phyloP scores from a whole-genome alignment of 1,140 invertebrate species.

The Conus betulinus region DNA sequence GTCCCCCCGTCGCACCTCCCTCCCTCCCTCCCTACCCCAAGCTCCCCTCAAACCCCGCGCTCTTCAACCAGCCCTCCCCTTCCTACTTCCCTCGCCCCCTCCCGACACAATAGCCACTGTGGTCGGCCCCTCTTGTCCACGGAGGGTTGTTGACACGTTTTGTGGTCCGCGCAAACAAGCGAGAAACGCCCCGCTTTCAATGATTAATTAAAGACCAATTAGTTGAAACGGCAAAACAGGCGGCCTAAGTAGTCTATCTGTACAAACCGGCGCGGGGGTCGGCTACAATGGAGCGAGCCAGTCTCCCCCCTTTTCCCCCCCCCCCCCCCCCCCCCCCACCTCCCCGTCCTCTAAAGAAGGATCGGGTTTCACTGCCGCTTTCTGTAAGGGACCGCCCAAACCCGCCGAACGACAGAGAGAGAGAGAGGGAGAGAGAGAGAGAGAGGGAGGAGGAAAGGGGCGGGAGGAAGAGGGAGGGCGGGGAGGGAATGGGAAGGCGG shows the following conservation, averaged over 20 bases:
- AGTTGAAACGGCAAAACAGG: constrained; percentile 34
- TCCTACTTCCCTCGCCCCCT: not conserved
- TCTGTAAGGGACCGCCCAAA: not conserved
- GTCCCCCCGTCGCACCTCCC: not conserved
- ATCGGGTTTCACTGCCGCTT: not conserved
- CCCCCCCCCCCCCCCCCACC: no score
- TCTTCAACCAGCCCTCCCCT: no score
- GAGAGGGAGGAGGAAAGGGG: no score
- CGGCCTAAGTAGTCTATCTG: constrained; percentile 26
- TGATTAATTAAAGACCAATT: constrained; percentile 35
- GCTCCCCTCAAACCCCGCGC: not conserved
- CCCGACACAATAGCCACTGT: not conserved
- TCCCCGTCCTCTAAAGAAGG: not conserved
- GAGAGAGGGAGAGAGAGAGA: no score
- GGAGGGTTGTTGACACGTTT: constrained; percentile 22
- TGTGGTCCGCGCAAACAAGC: constrained; percentile 23
- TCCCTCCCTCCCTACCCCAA: not conserved
- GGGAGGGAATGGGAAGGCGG: no score
- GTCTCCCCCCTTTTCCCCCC: no score
- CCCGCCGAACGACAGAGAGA: no score
- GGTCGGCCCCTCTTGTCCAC: not conserved
- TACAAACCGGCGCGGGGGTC: not conserved
- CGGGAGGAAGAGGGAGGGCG: no score
- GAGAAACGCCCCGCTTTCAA: constrained; percentile 21
- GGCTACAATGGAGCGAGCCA: no score